A percentile compares a stretch with the other conserved stretches of the same genome.
These are phyloP conservation scores for Eptesicus fuscus DNA, from an alignment of 2,113 vertebrate genomes.

Conservation along the genomic window DNA sequence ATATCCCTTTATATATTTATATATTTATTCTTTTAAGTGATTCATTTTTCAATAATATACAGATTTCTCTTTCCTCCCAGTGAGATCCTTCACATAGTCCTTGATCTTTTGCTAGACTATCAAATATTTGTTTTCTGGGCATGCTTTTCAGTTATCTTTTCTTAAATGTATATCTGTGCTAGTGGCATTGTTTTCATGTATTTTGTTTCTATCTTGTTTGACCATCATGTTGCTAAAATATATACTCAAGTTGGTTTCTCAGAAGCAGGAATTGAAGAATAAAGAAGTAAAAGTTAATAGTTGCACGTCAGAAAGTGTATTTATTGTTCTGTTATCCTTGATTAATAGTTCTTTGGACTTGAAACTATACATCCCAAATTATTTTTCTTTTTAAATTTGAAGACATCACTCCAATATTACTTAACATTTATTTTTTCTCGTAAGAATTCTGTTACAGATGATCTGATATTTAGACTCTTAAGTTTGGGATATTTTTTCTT, in stretches of 20 bases:
- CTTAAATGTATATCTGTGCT: not conserved
- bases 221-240: not conserved
- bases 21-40: not conserved
- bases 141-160: not conserved
- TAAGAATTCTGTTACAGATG: not conserved
- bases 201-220: not conserved
- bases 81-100: not conserved
- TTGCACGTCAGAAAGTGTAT: not conserved
- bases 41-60: not conserved
- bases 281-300: not conserved
- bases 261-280: not conserved
- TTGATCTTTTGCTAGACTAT: not conserved
- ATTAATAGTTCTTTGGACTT: not conserved
- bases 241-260: not conserved
- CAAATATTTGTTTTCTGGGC: not conserved
- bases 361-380: not conserved
- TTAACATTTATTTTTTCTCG: not conserved
- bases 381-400: not conserved
- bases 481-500: not conserved
- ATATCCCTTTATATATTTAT: not conserved
- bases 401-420: not conserved
- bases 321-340: not conserved
- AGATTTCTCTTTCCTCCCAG: not conserved
- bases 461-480: not conserved
- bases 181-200: not conserved